Base-by-base conservation (phyloP, 2,888 invertebrate genomes). In the Proisotoma minuta region DNA sequence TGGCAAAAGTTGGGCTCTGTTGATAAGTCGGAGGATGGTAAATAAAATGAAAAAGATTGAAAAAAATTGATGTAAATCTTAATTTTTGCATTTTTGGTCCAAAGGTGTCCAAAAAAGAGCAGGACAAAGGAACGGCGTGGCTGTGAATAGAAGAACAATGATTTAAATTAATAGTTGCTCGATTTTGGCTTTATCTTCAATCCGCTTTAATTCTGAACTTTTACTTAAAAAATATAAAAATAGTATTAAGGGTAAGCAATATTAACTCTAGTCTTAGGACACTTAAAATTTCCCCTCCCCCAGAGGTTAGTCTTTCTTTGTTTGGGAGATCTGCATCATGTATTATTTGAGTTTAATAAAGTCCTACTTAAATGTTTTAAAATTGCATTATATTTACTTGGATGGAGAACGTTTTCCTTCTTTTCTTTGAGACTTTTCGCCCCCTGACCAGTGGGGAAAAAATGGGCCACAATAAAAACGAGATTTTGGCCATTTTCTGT, bases 1-100 rank as follows among this genome's bases (percentile, higher is more conserved):
- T 68, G 65, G 54, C 66, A 66, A 39, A 57, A 26, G 4, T 57
- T 65, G 60, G 62, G 39, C 22, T 54, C 54, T 20, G 24, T 39
- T 2, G 49, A 50, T 29, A 18, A n/a, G n/a, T n/a, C 26, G 12
- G 24, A 52, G 39, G 18, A 51, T n/a, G 34, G 47, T 58, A 48
- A 34, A 34, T 10, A 34, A 34, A 34, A 15, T 34, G 15, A 15
- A 34, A 34, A 34, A 34, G 34, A 15, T 8, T 8, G 34, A 15
- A 34, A 10, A 10, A 34, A 10, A 10, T 34, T 34, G 8, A 34
- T 34, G 34, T 15, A 34, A 10, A 34, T 10, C 8, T n/a, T n/a
- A n/a, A n/a, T n/a, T n/a, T n/a, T n/a, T n/a, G n/a, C n/a, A n/a
- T n/a, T n/a, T n/a, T n/a, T 34, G 34, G 8, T 34, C 15, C 8